Evolutionary conservation across 2,888 invertebrate species (phyloP).

Genomic region (Tetragonisca angustula): DNA sequence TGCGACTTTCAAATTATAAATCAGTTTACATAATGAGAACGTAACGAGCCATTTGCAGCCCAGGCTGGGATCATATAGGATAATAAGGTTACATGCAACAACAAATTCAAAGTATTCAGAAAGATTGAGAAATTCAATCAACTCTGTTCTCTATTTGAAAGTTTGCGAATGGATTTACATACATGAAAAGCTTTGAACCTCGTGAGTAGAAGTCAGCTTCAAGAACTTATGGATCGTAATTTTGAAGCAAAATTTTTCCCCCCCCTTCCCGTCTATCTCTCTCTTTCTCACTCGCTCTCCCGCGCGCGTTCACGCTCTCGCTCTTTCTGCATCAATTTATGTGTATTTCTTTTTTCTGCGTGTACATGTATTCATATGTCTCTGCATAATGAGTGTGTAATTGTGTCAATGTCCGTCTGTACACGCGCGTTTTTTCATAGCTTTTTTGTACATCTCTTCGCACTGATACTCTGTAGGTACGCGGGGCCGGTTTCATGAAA

Average conservation of each 20-base stretch:
- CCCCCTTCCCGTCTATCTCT: neutral
- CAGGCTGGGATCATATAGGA: conserved; percentile 71
- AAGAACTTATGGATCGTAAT: conserved; percentile 64
- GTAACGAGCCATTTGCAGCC: conserved; percentile 68
- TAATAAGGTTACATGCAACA: conserved; percentile 73
- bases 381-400: neutral
- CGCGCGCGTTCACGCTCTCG: neutral
- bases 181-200: conserved; percentile 73
- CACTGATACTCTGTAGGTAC: conserved; percentile 3
- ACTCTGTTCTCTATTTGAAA: conserved; percentile 72
- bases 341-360: neutral
- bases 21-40: conserved; percentile 55
- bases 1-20: conserved; percentile 73
- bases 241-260: neutral
- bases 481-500: conserved; percentile 54
- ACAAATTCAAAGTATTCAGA: conserved; percentile 70
- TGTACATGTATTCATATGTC: neutral
- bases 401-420: neutral
- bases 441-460: conserved; percentile 10
- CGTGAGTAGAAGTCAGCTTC: conserved; percentile 74
- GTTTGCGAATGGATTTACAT: conserved; percentile 73
- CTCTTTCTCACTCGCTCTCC: neutral
- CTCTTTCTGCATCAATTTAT: conserved; percentile 6
- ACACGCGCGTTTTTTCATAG: conserved; percentile 2
- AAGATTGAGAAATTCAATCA: conserved; percentile 69